Evolutionary conservation across 2,113 vertebrate species (phyloP), one percentile per base, ranked within the genome.

Genomic region (Willisornis vidua): DNA sequence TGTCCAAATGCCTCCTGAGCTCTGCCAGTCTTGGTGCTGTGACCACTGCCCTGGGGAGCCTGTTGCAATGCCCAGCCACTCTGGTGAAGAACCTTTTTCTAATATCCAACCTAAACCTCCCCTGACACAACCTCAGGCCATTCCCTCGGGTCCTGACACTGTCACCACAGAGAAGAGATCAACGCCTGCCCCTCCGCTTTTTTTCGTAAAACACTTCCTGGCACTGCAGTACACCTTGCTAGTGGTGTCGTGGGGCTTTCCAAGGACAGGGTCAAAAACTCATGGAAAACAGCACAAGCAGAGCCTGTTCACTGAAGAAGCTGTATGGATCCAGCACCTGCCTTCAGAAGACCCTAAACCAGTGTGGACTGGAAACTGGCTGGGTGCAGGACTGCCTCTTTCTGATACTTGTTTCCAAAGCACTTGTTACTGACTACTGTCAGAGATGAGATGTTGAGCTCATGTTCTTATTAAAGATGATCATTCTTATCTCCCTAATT

Each of bases 251-350:
- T 31, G 49, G 35, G n/a, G 19, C 46, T 79, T 52, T 24, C 63
- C 26, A 39, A 72, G 29, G n/a, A 6, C 5, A 14, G 28, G 37
- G 10, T 78, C 82, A 14, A 84, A 70, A 55, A 20, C 35, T 26
- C 15, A 10, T 51, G 57, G 62, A 62, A 59, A 92, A 20, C 25
- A 55, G 88, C 41, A 41, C 57, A 54, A 19, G 43, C 15, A 26
- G 18, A 14, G 25, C 19, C 51, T 37, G 33, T 24, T 77, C 31
- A 2, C 41, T 70, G 81, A 54, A 70, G 41, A 18, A 70, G 10
- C 19, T 0, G 0, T 33, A n/a, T 22, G 46, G 51, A 12, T 65
- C 7, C 26, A 51, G 7, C 37, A 11, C 10, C 43, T n/a, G 46
- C 23, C 62, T 94, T 68, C 75, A 57, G 58, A 71, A 68, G 49